Conservation (phyloP, 2,797 vertebrate species). For the Lepus oiostolus region DNA sequence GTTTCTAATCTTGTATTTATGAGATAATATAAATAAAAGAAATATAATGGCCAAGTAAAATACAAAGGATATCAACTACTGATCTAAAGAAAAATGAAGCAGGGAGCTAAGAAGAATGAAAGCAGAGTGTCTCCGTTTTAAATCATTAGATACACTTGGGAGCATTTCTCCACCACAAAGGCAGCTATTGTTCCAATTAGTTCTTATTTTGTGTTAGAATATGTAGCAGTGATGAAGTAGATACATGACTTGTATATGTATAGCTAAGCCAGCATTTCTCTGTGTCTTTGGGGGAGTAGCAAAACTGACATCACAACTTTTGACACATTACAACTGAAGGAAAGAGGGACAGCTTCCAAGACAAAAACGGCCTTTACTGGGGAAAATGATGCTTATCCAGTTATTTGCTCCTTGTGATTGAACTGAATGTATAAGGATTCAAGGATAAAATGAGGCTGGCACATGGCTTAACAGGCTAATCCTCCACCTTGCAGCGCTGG, state of each 20-base stretch:
- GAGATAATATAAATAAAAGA: neutral
- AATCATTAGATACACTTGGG: slow-evolving; percentile 67
- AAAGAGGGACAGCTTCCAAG: slow-evolving; percentile 93
- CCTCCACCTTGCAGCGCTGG: too few species aligned
- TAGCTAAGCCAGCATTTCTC: slow-evolving; percentile 91
- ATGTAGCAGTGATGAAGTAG: slow-evolving; percentile 87
- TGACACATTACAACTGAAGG: slow-evolving; percentile 99
- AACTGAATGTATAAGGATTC: slow-evolving; percentile 93
- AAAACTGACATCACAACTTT: slow-evolving; percentile 99
- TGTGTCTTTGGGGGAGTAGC: slow-evolving; percentile 93
- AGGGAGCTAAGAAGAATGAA: neutral
- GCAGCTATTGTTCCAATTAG: slow-evolving; percentile 87
- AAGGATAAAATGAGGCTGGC: slow-evolving; percentile 91
- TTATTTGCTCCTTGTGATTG: slow-evolving; percentile 94
- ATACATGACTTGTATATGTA: slow-evolving; percentile 90
- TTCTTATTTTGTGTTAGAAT: slow-evolving; percentile 85
- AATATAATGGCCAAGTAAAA: slow-evolving; percentile 6
- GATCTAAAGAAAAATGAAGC: neutral
- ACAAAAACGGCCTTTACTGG: slow-evolving; percentile 91
- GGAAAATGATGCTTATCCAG: slow-evolving; percentile 92
- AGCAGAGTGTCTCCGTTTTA: slow-evolving; percentile 65
- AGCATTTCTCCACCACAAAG: slow-evolving; percentile 69
- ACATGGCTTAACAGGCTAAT: too few species aligned
- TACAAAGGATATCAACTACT: neutral
- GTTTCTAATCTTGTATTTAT: too few species aligned